These are phyloP conservation scores for Enoplosus armatus DNA, from an alignment of 2,797 vertebrate genomes.

Conservation along the genomic window DNA sequence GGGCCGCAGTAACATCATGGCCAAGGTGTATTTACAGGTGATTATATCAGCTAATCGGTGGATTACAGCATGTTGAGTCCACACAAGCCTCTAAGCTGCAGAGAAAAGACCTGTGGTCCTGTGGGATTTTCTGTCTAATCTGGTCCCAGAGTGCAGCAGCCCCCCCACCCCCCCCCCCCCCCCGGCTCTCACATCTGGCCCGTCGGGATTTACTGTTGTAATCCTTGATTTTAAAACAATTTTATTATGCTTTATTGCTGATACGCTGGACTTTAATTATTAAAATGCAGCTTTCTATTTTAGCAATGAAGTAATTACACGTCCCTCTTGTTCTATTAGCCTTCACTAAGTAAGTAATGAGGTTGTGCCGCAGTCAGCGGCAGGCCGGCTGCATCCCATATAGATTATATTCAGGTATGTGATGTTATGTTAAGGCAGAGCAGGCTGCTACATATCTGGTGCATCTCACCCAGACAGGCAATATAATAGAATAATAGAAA, in stretches of 20 bases:
- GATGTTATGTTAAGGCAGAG: neutral
- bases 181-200: conserved; percentile 84
- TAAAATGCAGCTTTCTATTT: conserved; percentile 86
- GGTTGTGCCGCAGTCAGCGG: conserved; percentile 20
- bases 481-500: too few relatives aligned
- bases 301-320: conserved; percentile 83
- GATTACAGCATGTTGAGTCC: conserved; percentile 90
- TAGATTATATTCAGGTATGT: neutral
- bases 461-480: too few relatives aligned
- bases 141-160: conserved; percentile 65
- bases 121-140: conserved; percentile 85
- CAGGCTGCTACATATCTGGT: neutral
- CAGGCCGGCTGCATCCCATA: neutral
- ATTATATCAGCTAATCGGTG: conserved; percentile 88
- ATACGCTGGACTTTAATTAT: conserved; percentile 85
- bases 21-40: conserved; percentile 88
- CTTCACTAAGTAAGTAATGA: conserved; percentile 52
- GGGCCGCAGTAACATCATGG: conserved; percentile 45
- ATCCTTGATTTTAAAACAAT: conserved; percentile 86
- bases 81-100: conserved; percentile 81
- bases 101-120: conserved; percentile 71
- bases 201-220: conserved; percentile 83
- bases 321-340: conserved; percentile 79
- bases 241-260: conserved; percentile 83
- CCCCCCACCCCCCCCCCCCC: conserved; percentile 75